A percentile compares a stretch with the other conserved stretches of the same genome.
phyloP scores from a whole-genome alignment of 2,797 vertebrate genomes.

The Lutjanus campechanus region DNA sequence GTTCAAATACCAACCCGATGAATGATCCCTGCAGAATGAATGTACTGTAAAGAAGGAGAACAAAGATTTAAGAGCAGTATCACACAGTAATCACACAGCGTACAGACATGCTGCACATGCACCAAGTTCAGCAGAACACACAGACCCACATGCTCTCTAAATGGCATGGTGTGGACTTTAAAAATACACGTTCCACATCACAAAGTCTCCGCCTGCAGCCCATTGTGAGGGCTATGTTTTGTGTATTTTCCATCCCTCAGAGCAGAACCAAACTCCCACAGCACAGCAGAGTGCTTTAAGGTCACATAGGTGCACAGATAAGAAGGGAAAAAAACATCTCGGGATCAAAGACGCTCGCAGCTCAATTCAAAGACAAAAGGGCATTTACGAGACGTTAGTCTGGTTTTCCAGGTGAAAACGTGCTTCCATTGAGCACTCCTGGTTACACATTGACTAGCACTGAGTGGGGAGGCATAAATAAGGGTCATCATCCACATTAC shows the following conservation, averaged over 20 bases:
- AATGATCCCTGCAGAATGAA: slow-evolving; percentile 89
- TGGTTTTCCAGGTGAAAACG: slow-evolving; percentile 15
- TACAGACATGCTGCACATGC: neutral
- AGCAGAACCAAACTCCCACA: neutral
- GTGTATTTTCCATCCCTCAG: slow-evolving; percentile 19
- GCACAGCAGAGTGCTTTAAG: neutral
- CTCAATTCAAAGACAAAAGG: slow-evolving; percentile 3
- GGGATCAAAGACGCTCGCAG: neutral
- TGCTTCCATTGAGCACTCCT: slow-evolving; percentile 3
- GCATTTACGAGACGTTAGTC: neutral
- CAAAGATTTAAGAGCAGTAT: neutral
- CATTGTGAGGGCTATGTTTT: neutral
- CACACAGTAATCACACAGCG: neutral
- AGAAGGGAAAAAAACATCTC: neutral
- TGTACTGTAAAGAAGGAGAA: slow-evolving; percentile 82
- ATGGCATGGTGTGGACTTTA: neutral
- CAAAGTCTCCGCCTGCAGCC: neutral
- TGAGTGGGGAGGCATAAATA: slow-evolving; percentile 9
- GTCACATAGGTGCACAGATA: neutral
- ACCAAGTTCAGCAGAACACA: slow-evolving; percentile 5
- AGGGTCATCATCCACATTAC: slow-evolving; percentile 2
- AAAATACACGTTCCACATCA: too few relatives aligned
- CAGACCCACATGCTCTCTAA: neutral
- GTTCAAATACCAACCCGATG: slow-evolving; percentile 85
- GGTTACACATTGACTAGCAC: slow-evolving; percentile 51